phyloP scores from a whole-genome alignment of 2,888 invertebrate species.

The Agonopterix subpropinquella region DNA sequence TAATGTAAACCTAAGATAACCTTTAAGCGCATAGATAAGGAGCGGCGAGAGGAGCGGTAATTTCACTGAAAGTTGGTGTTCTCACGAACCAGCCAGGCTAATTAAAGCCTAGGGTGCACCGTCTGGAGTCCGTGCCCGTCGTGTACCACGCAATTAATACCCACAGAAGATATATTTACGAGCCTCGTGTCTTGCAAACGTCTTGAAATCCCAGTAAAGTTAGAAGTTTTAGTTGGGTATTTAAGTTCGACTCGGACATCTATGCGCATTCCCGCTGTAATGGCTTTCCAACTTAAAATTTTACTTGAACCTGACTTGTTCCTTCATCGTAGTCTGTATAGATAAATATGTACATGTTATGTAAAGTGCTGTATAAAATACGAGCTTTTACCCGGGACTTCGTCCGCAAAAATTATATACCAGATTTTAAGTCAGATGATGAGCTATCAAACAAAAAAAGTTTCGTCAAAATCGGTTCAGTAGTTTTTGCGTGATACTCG shows the following conservation, averaged over 20 bases:
- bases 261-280: background rate
- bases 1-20: conserved; percentile 23
- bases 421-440: no score
- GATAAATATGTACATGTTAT: no score
- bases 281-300: background rate
- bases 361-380: no score
- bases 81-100: background rate
- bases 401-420: no score
- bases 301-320: no score
- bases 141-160: conserved; percentile 11
- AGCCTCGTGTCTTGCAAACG: conserved; percentile 8
- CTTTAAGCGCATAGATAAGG: conserved; percentile 26
- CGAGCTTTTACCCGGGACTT: no score
- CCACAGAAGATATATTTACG: conserved; percentile 15
- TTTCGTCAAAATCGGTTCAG: no score
- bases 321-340: no score
- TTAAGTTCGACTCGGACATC: conserved; percentile 15
- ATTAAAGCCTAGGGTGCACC: background rate
- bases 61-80: conserved; percentile 20
- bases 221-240: conserved; percentile 2
- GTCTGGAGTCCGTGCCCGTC: conserved; percentile 2
- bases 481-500: no score
- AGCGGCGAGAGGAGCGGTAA: conserved; percentile 14
- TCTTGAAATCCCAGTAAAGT: conserved; percentile 12
- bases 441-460: no score